Evolutionary conservation across 1,140 invertebrate genomes (phyloP), one percentile per base, ranked within the genome.

Genomic region (Uloborus diversus): DNA sequence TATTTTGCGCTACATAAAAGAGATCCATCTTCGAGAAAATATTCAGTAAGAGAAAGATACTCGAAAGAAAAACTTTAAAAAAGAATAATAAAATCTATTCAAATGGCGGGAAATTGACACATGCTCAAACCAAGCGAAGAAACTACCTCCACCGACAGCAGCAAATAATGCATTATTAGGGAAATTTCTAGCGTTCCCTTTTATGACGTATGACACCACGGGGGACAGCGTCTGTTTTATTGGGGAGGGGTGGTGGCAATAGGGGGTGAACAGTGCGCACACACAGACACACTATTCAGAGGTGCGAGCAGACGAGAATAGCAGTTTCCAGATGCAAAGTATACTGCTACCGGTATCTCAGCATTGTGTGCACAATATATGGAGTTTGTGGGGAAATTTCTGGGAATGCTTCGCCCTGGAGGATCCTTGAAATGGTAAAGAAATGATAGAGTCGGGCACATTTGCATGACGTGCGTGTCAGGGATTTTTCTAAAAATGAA

Each of bases 161-260:
- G 61, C 33, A 64, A 64, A 64, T 64, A 64, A 64, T 37, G 61
- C 61, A 64, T 64, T 64, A 64, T 64, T 64, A 64, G 32, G 32
- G 33, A 64, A 64, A 35, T 33, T 20, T 42, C 17, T 9, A n/a
- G n/a, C n/a, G n/a, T n/a, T n/a, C n/a, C 37, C 9, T 9, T 9
- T 23, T 35, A 64, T 64, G 61, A 64, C 61, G 61, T 42, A 64
- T 64, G 61, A 32, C 27, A 28, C 14, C 2, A 27, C 28, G 14
- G 37, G 17, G n/a, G n/a, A n/a, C n/a, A n/a, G n/a, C n/a, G n/a
- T n/a, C n/a, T n/a, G n/a, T n/a, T n/a, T n/a, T n/a, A n/a, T n/a
- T n/a, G n/a, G n/a, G 37, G 17, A 42, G 37, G 37, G 17, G 17
- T 13, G 37, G 17, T 1, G 17, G 37, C 37, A 2, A 42, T 9